Percentiles rank a stretch among this genome's conserved stretches.
Evolutionary conservation across 2,797 vertebrate genomes (phyloP).

Genomic region (Lindbergichthys nudifrons): DNA sequence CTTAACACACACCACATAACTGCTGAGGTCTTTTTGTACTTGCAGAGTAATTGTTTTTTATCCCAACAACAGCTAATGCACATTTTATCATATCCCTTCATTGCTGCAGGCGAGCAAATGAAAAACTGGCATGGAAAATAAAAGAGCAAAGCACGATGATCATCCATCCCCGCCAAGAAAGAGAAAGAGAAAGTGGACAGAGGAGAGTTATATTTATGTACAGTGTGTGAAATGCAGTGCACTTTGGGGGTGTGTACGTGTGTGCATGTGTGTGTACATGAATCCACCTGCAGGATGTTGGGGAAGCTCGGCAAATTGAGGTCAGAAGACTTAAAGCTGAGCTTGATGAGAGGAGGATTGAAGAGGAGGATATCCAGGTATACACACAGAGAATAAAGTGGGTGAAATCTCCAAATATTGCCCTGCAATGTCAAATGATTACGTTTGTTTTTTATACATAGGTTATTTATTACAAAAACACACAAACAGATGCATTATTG

Average conservation of each 20-base stretch:
- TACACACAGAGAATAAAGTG: background rate
- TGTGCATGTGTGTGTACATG: slow-evolving; percentile 2
- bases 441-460: background rate
- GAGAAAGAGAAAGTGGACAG: slow-evolving; percentile 83
- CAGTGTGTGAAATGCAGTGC: slow-evolving; percentile 4
- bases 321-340: slow-evolving; percentile 75
- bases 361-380: slow-evolving; percentile 67
- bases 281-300: slow-evolving; percentile 81
- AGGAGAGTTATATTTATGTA: slow-evolving; percentile 47
- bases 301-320: slow-evolving; percentile 77
- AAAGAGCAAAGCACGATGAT: slow-evolving; percentile 83
- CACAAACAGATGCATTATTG: background rate
- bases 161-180: slow-evolving; percentile 80
- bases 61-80: slow-evolving; percentile 65
- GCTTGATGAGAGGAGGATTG: slow-evolving; percentile 73
- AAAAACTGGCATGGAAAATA: slow-evolving; percentile 82
- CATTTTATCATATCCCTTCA: slow-evolving; percentile 64
- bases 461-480: background rate
- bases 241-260: slow-evolving; percentile 15
- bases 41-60: slow-evolving; percentile 64
- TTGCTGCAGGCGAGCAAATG: slow-evolving; percentile 81
- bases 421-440: background rate
- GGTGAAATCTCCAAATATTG: background rate
- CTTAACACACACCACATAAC: slow-evolving; percentile 27
- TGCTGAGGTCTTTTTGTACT: slow-evolving; percentile 39